Evolutionary conservation across 2,797 vertebrate species (phyloP), one percentile per base, ranked within the genome.

Genomic region (Enteromius paludinosus): DNA sequence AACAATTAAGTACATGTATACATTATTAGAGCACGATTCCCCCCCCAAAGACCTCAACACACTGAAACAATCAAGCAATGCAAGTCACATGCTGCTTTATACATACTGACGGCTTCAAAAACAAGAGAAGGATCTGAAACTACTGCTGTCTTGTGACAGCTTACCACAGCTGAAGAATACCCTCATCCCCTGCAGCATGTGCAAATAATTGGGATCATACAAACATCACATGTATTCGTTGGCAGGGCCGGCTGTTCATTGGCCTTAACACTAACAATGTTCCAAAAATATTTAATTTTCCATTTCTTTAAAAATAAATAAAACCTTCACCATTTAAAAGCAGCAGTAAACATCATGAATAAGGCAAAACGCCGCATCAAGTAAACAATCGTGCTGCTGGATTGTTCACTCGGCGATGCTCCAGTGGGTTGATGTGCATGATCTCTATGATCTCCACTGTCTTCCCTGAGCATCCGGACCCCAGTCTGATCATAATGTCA

Each of bases 401-500:
- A 35, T 9, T 25, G 38, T 71, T 79, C 72, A 17, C 49, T 76
- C 41, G 61, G 69, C 18, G 30, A 41, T 35, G 17, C 43, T 52
- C 56, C 14, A 62, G 28, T 62, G 15, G 61, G 61, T 9, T 30
- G 59, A 62, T 17, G 25, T 62, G 14, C 61, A 52, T 83, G 82
- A 87, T 84, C 75, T 78, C 72, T 61, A 87, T 11, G 9, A 41
- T 41, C 41, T 41, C 41, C 86, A 81, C 15, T n/a, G 41, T 83
- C 49, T 82, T 83, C 71, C 88, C 82, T 82, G 86, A 90, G 87
- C 84, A 87, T 87, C 33, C 43, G 79, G 73, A 79, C 91, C 89
- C 89, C 91, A 88, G 20, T 88, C 85, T 87, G 82, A 86, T 90
- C 88, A 88, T 43, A 52, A 74, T 83, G 74, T 74, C 87, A 69